Base-by-base conservation (phyloP, 2,888 invertebrate genomes). In the Ceramica pisi region DNA sequence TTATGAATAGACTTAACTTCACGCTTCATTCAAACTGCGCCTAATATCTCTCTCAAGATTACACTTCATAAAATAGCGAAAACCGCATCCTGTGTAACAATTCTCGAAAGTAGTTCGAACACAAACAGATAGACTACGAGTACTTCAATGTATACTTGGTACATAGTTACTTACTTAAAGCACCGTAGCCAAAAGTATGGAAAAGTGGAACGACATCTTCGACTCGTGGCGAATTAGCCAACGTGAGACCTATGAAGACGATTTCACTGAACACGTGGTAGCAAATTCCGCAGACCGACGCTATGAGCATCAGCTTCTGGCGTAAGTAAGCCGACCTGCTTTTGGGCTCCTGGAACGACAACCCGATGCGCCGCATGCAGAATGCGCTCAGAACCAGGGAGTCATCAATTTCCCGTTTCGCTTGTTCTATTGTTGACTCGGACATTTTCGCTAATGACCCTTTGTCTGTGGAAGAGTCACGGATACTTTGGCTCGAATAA, bases 191-290 rank as follows among this genome's bases (percentile, higher is more conserved):
- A 86, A 94, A 93, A 80, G 94, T 94, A 83, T 95, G 95, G 74
- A 95, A 93, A 87, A 95, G 91, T 83, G 95, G 95, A 75, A 96
- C 95, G 76, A 95, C 93, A 78, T 95, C 92, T 88, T 96, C 95
- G 57, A 96, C 92, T 86, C 91, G 90, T 83, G 95, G 95, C 77
- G 95, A 93, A 88, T 92, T 91, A 48, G 91, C 88, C 86, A 95
- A 90, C 81, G 93, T 93, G 87, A 95, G 88, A 61, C 88, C 89
- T 78, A 95, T 95, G 88, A 90, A 92, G 78, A 86, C 90, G 75
- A 94, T 87, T 88, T 95, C 96, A 90, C 94, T 93, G 79, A 94
- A 94, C 48, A 94, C 94, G 84, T 95, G 95, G 84, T 92, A 94
- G 83, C 92, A 93, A 77, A 95, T 93, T 65, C 90, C 81, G 59